Evolutionary conservation across 2,113 vertebrate genomes (phyloP).

Genomic region (Oryzias javanicus): DNA sequence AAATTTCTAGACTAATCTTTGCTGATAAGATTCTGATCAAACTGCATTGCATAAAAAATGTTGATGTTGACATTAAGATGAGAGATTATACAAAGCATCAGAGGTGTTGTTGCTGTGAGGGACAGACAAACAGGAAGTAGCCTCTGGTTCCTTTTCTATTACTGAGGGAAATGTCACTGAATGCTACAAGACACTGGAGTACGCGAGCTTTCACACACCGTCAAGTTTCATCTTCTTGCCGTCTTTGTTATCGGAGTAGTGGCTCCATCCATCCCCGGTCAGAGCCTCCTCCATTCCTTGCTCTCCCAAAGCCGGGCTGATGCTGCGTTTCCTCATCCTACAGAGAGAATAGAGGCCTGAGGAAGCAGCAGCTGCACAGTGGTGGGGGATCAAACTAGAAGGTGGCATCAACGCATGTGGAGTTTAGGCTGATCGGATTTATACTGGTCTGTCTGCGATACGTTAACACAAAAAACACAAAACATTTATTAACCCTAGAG

Average conservation of each 20-base stretch:
- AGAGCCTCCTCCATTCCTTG: slow-evolving; percentile 62
- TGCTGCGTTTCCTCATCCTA: slow-evolving; percentile 83
- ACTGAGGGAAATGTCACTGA: background rate
- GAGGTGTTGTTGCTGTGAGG: too few species aligned
- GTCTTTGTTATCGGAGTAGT: slow-evolving; percentile 72
- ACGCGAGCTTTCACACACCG: slow-evolving; percentile 68
- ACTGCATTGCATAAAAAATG: too few species aligned
- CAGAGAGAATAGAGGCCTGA: background rate
- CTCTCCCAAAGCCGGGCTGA: slow-evolving; percentile 83
- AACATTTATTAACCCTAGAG: background rate
- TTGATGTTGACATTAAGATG: too few species aligned
- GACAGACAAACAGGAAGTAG: too few species aligned
- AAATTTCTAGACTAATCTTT: too few species aligned
- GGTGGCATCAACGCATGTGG: too few species aligned
- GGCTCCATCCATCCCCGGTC: slow-evolving; percentile 62
- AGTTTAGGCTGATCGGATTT: too few species aligned
- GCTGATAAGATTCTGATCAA: too few species aligned
- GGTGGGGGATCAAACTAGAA: too few species aligned
- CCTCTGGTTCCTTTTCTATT: background rate
- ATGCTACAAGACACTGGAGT: slow-evolving; percentile 1
- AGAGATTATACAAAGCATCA: too few species aligned
- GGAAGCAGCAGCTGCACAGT: background rate
- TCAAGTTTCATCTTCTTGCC: slow-evolving; percentile 87
- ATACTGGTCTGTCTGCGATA: too few species aligned
- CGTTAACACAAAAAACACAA: background rate